Conservation (phyloP, 2,113 vertebrate genomes). For the Hypanus sabinus region DNA sequence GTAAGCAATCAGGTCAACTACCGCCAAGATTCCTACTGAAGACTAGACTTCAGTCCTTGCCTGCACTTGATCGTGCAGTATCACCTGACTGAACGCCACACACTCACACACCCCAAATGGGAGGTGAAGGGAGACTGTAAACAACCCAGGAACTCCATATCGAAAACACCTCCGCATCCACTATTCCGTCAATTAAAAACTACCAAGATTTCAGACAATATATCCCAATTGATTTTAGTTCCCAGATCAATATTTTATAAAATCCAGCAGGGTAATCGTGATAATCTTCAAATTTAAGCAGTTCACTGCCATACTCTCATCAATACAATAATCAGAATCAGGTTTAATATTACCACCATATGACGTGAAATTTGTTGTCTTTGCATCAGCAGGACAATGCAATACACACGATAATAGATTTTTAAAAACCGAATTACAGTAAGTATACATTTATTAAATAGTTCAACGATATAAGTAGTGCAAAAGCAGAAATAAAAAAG, state of each 20-base stretch:
- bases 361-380: too few relatives aligned
- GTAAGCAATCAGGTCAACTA: not conserved
- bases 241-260: not conserved
- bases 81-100: not conserved
- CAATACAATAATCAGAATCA: not conserved
- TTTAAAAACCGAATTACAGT: too few relatives aligned
- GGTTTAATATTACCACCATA: too few relatives aligned
- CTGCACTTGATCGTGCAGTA: not conserved
- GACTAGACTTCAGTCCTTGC: not conserved
- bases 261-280: not conserved
- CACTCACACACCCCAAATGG: not conserved
- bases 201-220: not conserved
- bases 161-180: not conserved
- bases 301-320: not conserved
- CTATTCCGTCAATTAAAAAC: not conserved
- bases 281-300: not conserved
- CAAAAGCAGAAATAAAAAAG: too few relatives aligned
- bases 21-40: not conserved
- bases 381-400: too few relatives aligned
- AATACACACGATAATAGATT: too few relatives aligned
- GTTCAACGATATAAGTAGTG: too few relatives aligned
- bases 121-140: not conserved
- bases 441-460: too few relatives aligned
- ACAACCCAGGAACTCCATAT: not conserved
- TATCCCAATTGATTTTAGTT: not conserved